Conservation (phyloP, 2,113 vertebrate genomes). For the Brienomyrus longianalis region DNA sequence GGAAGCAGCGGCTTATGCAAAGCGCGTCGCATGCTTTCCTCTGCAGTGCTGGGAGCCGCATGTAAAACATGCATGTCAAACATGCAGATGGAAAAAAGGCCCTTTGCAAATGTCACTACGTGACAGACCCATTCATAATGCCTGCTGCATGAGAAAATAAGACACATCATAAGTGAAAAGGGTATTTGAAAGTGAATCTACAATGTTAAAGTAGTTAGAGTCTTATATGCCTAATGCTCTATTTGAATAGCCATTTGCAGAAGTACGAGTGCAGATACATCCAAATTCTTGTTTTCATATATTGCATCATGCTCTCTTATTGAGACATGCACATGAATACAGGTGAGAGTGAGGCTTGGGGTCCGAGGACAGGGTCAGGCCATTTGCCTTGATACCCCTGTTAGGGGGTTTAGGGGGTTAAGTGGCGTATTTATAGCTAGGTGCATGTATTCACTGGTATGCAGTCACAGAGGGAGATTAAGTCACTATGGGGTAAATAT, state of each 20-base stretch:
- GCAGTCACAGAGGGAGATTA: not conserved
- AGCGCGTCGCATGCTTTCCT: not conserved
- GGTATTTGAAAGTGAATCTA: not conserved
- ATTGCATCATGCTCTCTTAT: not conserved
- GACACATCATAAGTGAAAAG: not conserved
- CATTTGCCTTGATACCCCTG: not conserved
- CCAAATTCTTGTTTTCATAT: not conserved
- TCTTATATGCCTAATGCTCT: not conserved
- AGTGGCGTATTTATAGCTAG: not conserved
- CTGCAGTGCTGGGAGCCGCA: not conserved
- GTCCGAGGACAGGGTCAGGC: not conserved
- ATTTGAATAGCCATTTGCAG: not conserved
- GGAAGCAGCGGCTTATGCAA: slow-evolving; percentile 14
- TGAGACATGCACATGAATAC: not conserved
- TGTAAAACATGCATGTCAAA: not conserved
- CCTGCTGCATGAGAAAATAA: not conserved
- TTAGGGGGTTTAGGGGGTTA: not conserved
- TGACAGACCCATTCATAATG: not conserved
- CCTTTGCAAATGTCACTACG: not conserved
- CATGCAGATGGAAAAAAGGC: not conserved
- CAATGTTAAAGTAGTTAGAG: not conserved
- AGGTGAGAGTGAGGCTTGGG: not conserved
- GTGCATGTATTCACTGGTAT: not conserved
- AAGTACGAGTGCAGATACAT: not conserved
- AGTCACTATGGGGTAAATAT: not conserved